A percentile compares a stretch with the other conserved stretches of the same genome.
phyloP scores from a whole-genome alignment of 2,888 invertebrate species.

The Conops quadrifasciatus region DNA sequence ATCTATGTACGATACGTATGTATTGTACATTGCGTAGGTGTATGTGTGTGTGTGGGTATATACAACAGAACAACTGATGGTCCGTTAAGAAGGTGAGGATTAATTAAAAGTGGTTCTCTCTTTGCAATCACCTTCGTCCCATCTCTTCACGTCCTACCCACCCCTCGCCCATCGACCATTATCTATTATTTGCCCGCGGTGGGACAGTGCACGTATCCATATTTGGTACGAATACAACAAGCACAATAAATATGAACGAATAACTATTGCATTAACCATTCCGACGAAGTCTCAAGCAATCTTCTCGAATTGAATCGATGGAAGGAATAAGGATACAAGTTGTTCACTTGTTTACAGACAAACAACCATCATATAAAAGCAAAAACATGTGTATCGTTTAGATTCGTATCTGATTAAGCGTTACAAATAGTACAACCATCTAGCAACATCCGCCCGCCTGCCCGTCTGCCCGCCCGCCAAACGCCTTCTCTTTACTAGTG shows the following conservation, averaged over 20 bases:
- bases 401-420: slow-evolving; percentile 34
- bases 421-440: slow-evolving; percentile 10
- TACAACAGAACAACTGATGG: too few species aligned
- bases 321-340: slow-evolving; percentile 15
- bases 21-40: too few species aligned
- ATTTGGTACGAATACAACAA: not conserved
- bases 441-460: not conserved
- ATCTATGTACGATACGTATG: too few species aligned
- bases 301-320: too few species aligned
- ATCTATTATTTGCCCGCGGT: not conserved
- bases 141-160: not conserved
- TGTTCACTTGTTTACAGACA: slow-evolving; percentile 34
- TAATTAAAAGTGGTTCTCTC: not conserved
- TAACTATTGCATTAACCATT: too few species aligned
- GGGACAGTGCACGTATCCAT: not conserved
- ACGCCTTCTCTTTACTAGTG: not conserved
- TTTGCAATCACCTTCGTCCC: not conserved
- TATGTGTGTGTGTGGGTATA: not conserved
- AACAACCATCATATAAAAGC: slow-evolving; percentile 43
- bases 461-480: not conserved
- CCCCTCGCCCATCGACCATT: not conserved
- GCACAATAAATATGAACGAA: too few species aligned
- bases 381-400: slow-evolving; percentile 52
- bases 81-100: not conserved
- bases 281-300: too few species aligned